Evolutionary conservation across 2,797 vertebrate species (phyloP).

Genomic region (Eulemur coronatus): DNA sequence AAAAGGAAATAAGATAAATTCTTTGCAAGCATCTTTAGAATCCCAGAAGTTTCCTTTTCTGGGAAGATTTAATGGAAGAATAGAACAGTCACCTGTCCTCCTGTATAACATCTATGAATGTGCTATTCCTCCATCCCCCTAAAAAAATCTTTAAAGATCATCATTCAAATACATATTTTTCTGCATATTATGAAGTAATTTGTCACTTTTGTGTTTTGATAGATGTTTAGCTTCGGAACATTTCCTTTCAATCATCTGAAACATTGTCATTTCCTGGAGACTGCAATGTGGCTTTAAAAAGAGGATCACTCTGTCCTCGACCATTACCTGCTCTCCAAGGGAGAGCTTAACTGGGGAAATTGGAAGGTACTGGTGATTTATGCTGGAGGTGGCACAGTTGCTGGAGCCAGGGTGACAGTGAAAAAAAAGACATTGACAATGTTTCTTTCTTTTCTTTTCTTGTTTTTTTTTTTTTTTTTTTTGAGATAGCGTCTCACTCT

Average conservation of each 20-base stretch:
- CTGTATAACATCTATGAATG: conserved; percentile 3
- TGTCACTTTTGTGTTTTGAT: conserved; percentile 70
- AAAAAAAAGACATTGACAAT: neutral
- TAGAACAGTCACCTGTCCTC: conserved; percentile 43
- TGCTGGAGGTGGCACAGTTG: neutral
- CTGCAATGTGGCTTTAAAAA: neutral
- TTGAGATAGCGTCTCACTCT: neutral
- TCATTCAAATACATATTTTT: conserved; percentile 61
- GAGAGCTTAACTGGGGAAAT: neutral
- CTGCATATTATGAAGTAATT: conserved; percentile 48
- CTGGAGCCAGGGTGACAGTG: neutral
- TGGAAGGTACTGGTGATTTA: neutral
- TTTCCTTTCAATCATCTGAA: conserved; percentile 48
- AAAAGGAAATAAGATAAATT: neutral
- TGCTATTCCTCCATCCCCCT: neutral
- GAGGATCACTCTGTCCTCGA: neutral
- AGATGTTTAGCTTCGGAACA: conserved; percentile 57
- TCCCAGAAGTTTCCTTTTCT: conserved; percentile 53
- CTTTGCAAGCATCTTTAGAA: neutral
- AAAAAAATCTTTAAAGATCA: conserved; percentile 41
- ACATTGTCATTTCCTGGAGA: conserved; percentile 21
- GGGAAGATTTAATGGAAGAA: conserved; percentile 71
- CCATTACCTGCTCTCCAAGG: neutral
- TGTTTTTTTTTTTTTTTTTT: neutral
- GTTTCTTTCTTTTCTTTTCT: neutral